Conservation (phyloP, 2,888 invertebrate species). For the Nematopogon swammerdamellus region DNA sequence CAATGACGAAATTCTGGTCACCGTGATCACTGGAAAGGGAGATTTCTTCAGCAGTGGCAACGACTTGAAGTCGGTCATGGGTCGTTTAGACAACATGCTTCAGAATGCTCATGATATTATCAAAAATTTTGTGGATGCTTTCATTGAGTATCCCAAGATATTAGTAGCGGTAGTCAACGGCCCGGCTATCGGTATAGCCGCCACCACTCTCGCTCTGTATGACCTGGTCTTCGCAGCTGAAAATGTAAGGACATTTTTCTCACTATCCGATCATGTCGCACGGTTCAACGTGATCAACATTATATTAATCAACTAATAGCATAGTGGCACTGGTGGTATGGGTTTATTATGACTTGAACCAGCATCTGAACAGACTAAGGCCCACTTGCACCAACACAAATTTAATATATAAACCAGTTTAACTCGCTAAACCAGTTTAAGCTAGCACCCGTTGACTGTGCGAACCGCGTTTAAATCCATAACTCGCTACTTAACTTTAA, state of each 20-base stretch:
- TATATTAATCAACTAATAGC: too few species aligned
- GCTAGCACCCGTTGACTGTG: too few species aligned
- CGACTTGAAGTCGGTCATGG: conserved; percentile 49
- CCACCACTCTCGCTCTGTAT: conserved; percentile 79
- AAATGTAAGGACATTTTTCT: conserved; percentile 52
- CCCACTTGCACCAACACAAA: too few species aligned
- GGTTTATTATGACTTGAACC: too few species aligned
- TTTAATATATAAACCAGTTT: too few species aligned
- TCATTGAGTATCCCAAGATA: conserved; percentile 86
- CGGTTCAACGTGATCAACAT: too few species aligned
- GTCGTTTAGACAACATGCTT: conserved; percentile 3
- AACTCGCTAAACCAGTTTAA: too few species aligned
- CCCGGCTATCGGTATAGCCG: conserved; percentile 88
- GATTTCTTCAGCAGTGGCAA: conserved; percentile 85
- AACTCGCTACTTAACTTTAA: too few species aligned
- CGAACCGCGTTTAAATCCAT: too few species aligned
- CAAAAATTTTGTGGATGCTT: conserved; percentile 66
- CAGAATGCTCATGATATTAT: conserved; percentile 17
- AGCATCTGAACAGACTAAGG: too few species aligned
- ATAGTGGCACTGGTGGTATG: too few species aligned
- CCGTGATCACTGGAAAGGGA: conserved; percentile 78
- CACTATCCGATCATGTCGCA: too few species aligned
- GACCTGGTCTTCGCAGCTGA: conserved; percentile 90
- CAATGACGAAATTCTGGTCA: conserved; percentile 63
- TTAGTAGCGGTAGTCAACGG: conserved; percentile 89